Evolutionary conservation across 2,113 vertebrate species (phyloP), one percentile per base, ranked within the genome.

Genomic region (Cyanoderma ruficeps): DNA sequence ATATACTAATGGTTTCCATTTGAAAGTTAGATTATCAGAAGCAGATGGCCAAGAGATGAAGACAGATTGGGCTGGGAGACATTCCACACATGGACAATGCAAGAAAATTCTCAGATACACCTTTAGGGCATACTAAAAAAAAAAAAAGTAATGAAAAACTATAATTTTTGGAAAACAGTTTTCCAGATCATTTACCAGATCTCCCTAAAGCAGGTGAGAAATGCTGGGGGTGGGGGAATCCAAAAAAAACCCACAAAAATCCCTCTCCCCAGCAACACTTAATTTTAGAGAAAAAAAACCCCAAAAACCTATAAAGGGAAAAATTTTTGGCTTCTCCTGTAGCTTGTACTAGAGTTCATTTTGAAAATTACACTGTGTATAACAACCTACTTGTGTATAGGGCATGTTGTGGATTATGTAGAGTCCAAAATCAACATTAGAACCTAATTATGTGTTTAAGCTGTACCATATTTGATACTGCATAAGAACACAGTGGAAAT

Each of bases 21-120:
- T 87, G 64, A 50, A 87, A 81, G 46, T 53, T 10, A 84, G 12
- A 78, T 95, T 95, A 96, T 78, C 53, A 89, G 83, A 93, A 94
- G 56, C 64, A 93, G 69, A 89, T 87, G 50, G 39, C 14, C 24
- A 80, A 64, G 41, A 86, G 25, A 55, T 52, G 69, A 67, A 94
- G 76, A 81, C 13, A 95, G 69, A 61, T 10, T 59, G 35, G 9
- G 6, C 21, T 95, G 77, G 77, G 94, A 89, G 42, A 46, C 33
- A 70, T 95, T 91, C 31, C 18, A 42, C 52, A 56, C 15, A 33
- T 5, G 12, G 37, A 78, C 11, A 88, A 70, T 15, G 11, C 4
- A 86, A 81, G 52, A 72, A 74, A 89, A 87, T 46, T 75, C 52
- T 50, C 31, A 49, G 61, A 88, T 14, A 80, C 5, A 5, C 15